Evolutionary conservation across 2,888 invertebrate genomes (phyloP), one percentile per base, ranked within the genome.

Genomic region (Drosophila mimica): DNA sequence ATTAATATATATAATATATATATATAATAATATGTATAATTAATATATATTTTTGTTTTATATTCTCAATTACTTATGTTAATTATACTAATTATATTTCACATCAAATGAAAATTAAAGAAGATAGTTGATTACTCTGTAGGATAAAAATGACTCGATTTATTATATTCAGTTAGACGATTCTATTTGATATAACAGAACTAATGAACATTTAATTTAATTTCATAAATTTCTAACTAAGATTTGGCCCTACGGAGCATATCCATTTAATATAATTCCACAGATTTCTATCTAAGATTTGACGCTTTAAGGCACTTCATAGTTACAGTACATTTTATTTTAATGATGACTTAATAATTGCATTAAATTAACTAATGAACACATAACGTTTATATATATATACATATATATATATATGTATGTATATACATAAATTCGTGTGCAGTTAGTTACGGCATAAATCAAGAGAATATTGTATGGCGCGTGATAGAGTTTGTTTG

Each of bases 381-480:
- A 60, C 56, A 73, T 61, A 61, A 49, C 62, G 33, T 43, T 56
- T 70, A n/a, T 31, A 52, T n/a, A 34, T 34, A 34, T 7, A 3
- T 15, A 0, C 7, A 38, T 38, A 4, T 17, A 38, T 8, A 38
- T 17, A 38, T 3, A 7, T 36, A 36, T 17, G 3, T 17, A 1
- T 17, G 8, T 38, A 15, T 46, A 4, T 38, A 56, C n/a, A n/a
- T 56, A 43, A 51, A 58, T 51, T 68, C 68, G 68, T 68, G 58
- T 68, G 49, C 56, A 56, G 57, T 57, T 65, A 56, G 70, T 64
- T 70, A 52, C 61, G 73, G 70, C 74, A 88, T 79, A 85, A 88
- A 73, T 90, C 83, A 85, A 79, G 87, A 76, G 74, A 73, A 54
- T 36, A 43, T 43, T 69, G 73, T 83, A 60, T 73, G 73, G 83